Conservation (phyloP, 2,113 vertebrate genomes). For the Trematomus loennbergii region DNA sequence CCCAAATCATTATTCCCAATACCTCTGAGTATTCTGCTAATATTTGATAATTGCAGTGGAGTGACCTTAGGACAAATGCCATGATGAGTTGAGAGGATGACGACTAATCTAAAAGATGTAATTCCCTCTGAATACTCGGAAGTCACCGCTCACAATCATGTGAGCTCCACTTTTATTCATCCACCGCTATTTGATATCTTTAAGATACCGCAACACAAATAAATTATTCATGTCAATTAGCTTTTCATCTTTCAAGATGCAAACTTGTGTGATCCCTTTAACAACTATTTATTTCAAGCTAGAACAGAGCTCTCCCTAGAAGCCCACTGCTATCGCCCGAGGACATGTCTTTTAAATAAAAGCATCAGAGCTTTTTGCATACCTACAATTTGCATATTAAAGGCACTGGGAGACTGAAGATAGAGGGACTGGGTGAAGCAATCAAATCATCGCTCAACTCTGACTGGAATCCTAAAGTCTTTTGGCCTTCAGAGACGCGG, state of each 20-base stretch:
- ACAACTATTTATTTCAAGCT: slow-evolving; percentile 96
- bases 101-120: slow-evolving; percentile 68
- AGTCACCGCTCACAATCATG: slow-evolving; percentile 52
- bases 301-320: slow-evolving; percentile 89
- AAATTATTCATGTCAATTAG: slow-evolving; percentile 87
- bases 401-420: slow-evolving; percentile 82
- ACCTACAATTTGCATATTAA: slow-evolving; percentile 95
- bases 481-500: slow-evolving; percentile 68
- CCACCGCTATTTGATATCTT: slow-evolving; percentile 81
- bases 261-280: slow-evolving; percentile 93
- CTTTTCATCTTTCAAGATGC: slow-evolving; percentile 93
- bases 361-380: slow-evolving; percentile 93
- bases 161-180: slow-evolving; percentile 82
- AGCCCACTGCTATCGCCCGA: slow-evolving; percentile 89
- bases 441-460: slow-evolving; percentile 84
- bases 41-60: slow-evolving; percentile 80
- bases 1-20: slow-evolving; percentile 72
- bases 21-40: slow-evolving; percentile 76
- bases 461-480: slow-evolving; percentile 80
- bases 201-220: slow-evolving; percentile 83
- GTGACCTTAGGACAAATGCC: slow-evolving; percentile 81
- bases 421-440: slow-evolving; percentile 83
- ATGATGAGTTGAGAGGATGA: slow-evolving; percentile 77
- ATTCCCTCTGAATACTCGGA: slow-evolving; percentile 79
- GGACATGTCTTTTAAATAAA: slow-evolving; percentile 97